Conservation (phyloP, 2,797 vertebrate genomes). For the Loriculus beryllinus region DNA sequence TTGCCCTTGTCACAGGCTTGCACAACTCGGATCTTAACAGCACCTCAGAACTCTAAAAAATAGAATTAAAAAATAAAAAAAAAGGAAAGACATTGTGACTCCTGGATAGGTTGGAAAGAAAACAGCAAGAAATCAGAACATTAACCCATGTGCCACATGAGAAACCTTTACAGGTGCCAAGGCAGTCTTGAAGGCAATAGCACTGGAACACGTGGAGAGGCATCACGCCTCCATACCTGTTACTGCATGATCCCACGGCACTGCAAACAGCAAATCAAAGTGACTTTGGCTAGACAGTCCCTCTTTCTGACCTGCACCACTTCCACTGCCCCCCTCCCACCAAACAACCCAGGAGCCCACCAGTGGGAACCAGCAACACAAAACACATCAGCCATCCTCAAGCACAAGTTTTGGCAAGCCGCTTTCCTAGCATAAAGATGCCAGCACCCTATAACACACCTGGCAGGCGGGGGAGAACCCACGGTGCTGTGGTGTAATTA, state of each 20-base stretch:
- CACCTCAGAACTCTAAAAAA: background rate
- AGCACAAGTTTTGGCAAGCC: background rate
- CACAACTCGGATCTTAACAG: background rate
- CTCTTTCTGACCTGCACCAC: background rate
- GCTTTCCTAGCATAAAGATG: accelerated
- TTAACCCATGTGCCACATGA: background rate
- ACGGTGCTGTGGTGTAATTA: background rate
- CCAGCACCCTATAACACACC: background rate
- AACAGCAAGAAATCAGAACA: background rate
- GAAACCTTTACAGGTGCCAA: background rate
- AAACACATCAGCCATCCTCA: background rate
- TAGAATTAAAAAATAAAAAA: background rate
- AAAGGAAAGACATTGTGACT: background rate
- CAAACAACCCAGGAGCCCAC: background rate
- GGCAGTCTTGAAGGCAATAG: background rate
- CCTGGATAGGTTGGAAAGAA: background rate
- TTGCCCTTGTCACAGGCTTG: background rate
- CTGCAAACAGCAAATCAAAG: background rate
- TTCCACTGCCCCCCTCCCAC: background rate
- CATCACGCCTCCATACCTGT: background rate
- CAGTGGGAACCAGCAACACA: background rate
- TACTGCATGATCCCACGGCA: background rate
- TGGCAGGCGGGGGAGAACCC: background rate
- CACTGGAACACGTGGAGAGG: background rate
- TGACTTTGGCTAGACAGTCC: background rate